phyloP scores from a whole-genome alignment of 2,797 vertebrate genomes.

The Miichthys miiuy region DNA sequence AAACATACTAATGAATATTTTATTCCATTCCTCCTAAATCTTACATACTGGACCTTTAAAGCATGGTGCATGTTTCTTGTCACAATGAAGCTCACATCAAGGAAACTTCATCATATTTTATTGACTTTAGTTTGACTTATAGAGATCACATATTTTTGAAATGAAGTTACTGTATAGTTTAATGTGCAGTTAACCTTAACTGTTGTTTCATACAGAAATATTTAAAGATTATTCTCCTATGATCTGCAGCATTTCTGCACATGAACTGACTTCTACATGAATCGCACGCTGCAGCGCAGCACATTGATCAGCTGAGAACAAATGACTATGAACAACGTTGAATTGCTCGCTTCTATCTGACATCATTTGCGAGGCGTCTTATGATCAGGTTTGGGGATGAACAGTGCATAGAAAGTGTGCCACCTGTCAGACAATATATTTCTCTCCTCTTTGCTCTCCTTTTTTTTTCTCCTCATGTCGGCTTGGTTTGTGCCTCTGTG shows the following conservation, averaged over 20 bases:
- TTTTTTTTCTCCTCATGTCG: slow-evolving; percentile 7
- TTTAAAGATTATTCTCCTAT: neutral
- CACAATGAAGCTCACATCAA: neutral
- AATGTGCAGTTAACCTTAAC: neutral
- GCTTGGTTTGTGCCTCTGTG: slow-evolving; percentile 40
- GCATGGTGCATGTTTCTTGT: neutral
- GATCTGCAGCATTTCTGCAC: neutral
- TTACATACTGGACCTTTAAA: neutral
- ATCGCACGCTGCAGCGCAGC: neutral
- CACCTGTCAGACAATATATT: slow-evolving; percentile 60
- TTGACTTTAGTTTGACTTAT: neutral
- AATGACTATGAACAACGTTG: slow-evolving; percentile 18
- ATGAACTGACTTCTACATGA: neutral
- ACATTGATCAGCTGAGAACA: slow-evolving; percentile 12
- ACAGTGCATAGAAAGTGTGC: slow-evolving; percentile 53
- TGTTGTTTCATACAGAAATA: neutral
- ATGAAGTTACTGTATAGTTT: neutral
- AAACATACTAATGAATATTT: too few species aligned
- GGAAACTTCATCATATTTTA: neutral
- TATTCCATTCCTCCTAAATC: too few species aligned
- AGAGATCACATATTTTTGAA: too few species aligned
- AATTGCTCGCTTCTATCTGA: slow-evolving; percentile 31
- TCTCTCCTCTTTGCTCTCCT: slow-evolving; percentile 40
- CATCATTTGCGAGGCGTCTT: slow-evolving; percentile 47
- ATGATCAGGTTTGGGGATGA: slow-evolving; percentile 44